Conservation (phyloP, 2,888 invertebrate genomes). For the Arrhopalites spinosus region DNA sequence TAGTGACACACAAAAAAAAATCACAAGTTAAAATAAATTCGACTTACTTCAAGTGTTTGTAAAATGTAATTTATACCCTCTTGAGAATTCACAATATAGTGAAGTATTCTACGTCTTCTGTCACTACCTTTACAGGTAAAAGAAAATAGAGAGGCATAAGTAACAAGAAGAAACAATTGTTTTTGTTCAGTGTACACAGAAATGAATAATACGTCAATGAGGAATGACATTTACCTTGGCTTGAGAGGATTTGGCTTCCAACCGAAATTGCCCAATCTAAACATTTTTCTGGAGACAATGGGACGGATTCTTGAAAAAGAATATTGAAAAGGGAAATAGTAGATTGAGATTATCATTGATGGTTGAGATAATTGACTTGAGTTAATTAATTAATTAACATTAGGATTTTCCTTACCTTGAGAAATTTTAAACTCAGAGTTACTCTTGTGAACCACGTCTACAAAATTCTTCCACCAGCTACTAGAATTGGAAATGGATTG, state of each 20-base stretch:
- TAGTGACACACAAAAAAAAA: not conserved
- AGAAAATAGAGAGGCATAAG: not conserved
- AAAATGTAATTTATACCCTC: conserved; percentile 25
- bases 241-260: conserved; percentile 18
- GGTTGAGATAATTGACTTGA: too few species aligned
- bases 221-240: not conserved
- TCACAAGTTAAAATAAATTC: not conserved
- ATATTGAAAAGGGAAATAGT: too few species aligned
- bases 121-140: not conserved
- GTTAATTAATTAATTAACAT: too few species aligned
- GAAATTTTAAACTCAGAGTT: conserved; percentile 3
- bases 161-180: not conserved
- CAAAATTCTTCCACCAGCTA: conserved; percentile 15
- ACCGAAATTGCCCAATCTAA: conserved; percentile 27
- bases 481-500: not conserved
- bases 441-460: conserved; percentile 1
- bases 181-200: not conserved
- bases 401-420: too few species aligned
- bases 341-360: too few species aligned
- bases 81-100: conserved; percentile 16
- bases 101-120: conserved; percentile 12
- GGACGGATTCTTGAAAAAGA: not conserved
- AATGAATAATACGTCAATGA: not conserved
- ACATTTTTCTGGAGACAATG: not conserved
- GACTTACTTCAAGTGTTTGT: conserved; percentile 26